These are phyloP conservation scores for Saturnia pavonia DNA, from an alignment of 2,888 invertebrate species.

Conservation along the genomic window DNA sequence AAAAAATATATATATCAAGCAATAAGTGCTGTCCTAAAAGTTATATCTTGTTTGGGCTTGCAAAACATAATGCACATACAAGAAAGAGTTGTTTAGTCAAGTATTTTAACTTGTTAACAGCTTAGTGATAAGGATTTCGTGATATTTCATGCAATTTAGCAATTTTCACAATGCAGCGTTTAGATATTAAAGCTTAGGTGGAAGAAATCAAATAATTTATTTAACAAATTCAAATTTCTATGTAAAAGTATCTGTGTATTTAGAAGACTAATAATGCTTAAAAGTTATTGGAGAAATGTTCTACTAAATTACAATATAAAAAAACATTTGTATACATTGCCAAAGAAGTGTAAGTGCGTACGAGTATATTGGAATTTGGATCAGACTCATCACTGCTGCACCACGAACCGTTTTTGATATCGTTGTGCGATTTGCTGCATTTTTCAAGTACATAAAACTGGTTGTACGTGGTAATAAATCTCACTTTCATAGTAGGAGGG, in stretches of 20 bases:
- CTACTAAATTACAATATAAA: neutral
- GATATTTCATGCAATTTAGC: slow-evolving; percentile 2
- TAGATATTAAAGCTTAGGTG: neutral
- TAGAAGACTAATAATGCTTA: no score
- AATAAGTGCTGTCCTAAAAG: neutral
- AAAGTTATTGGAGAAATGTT: no score
- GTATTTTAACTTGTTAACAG: neutral
- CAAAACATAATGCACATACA: neutral
- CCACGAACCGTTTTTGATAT: neutral
- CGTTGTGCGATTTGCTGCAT: neutral
- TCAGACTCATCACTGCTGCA: neutral
- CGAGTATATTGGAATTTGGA: neutral
- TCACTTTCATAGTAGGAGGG: slow-evolving; percentile 30
- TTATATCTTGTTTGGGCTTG: slow-evolving; percentile 2
- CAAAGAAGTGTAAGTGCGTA: neutral
- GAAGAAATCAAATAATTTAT: no score
- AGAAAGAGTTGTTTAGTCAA: slow-evolving; percentile 1
- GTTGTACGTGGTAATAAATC: slow-evolving; percentile 16
- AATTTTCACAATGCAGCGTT: neutral
- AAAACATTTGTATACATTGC: neutral
- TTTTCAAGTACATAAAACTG: neutral
- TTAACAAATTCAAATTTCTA: neutral
- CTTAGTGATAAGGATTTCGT: neutral
- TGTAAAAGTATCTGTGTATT: no score
- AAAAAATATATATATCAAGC: neutral